Conservation (phyloP, 2,113 vertebrate species). For the Nothocercus julius region DNA sequence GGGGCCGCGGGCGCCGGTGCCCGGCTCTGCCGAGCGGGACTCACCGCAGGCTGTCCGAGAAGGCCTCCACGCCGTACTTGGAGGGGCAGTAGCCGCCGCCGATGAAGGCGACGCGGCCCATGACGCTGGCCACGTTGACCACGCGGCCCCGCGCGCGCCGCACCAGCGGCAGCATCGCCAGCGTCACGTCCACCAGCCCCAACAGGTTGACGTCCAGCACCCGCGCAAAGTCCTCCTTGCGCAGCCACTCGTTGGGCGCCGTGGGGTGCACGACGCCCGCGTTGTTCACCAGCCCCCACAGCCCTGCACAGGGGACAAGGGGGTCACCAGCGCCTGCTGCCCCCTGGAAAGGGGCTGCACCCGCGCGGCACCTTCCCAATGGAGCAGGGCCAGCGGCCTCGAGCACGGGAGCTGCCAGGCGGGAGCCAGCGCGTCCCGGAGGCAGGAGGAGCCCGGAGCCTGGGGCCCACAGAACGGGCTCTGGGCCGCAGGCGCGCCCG, state of each 20-base stretch:
- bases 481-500: no score
- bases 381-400: no score
- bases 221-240: constrained; percentile 76
- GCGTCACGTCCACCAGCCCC: constrained; percentile 79
- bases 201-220: constrained; percentile 81
- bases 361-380: no score
- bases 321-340: no score
- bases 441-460: no score
- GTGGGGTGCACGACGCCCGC: constrained; percentile 73
- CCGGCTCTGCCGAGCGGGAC: no score
- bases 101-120: constrained; percentile 56
- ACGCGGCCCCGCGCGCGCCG: constrained; percentile 78
- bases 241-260: constrained; percentile 79
- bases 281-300: constrained; percentile 86
- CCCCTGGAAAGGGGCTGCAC: no score
- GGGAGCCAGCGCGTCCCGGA: no score
- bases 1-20: no score
- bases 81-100: constrained; percentile 83
- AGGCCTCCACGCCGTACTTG: constrained; percentile 84
- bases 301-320: constrained; percentile 57
- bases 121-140: constrained; percentile 81
- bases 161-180: constrained; percentile 82
- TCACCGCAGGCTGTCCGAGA: constrained; percentile 76
- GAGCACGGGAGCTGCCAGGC: no score
- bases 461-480: no score